Evolutionary conservation across 2,113 vertebrate genomes (phyloP).

Genomic region (Podarcis raffonei): DNA sequence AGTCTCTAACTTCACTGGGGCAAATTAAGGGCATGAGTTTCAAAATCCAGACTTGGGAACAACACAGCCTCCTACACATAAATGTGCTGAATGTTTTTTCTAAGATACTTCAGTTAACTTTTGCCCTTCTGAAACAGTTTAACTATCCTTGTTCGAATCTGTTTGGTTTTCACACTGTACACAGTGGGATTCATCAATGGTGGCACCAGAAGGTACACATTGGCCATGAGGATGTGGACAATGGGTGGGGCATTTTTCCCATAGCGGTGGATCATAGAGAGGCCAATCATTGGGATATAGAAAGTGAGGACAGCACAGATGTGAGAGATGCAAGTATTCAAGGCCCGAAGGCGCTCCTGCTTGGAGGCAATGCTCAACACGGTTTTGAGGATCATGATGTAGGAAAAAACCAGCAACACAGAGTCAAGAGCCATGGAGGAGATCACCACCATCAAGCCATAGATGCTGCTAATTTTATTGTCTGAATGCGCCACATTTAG

Average conservation of each 20-base stretch:
- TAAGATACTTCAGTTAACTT: not conserved
- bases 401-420: conserved; percentile 49
- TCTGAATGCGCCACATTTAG: conserved; percentile 49
- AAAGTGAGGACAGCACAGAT: conserved; percentile 45
- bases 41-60: no score
- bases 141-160: conserved; percentile 7
- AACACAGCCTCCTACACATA: no score
- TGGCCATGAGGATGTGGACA: conserved; percentile 40
- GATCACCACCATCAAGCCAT: conserved; percentile 54
- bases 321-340: conserved; percentile 46
- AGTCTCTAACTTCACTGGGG: no score
- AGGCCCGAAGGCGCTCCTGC: conserved; percentile 38
- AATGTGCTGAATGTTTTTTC: not conserved
- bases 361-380: conserved; percentile 54
- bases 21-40: no score
- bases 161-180: conserved; percentile 42
- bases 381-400: conserved; percentile 46
- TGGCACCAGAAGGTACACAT: conserved; percentile 51
- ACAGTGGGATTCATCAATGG: conserved; percentile 33
- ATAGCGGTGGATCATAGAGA: conserved; percentile 28
- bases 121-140: not conserved
- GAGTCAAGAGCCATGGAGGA: conserved; percentile 58
- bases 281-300: conserved; percentile 34
- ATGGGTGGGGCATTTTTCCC: conserved; percentile 41
- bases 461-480: conserved; percentile 47